phyloP scores from a whole-genome alignment of 2,113 vertebrate species.

The Tychaedon coryphoeus region DNA sequence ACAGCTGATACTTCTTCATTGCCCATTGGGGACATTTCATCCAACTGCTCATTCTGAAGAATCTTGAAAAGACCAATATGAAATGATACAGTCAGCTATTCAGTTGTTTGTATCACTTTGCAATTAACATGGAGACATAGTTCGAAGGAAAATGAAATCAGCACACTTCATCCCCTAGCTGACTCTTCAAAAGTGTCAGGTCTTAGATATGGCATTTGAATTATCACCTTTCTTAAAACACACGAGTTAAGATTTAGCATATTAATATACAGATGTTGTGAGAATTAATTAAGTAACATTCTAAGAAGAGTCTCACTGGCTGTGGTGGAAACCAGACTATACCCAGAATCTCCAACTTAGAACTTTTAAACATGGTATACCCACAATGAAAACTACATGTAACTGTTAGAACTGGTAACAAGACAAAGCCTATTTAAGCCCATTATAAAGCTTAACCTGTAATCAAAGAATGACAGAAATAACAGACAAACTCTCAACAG shows the following conservation, averaged over 20 bases:
- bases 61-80: slow-evolving; percentile 74
- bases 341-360: not conserved
- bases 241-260: not conserved
- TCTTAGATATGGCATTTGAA: not conserved
- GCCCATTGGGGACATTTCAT: slow-evolving; percentile 81
- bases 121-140: not conserved
- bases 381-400: not conserved
- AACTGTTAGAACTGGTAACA: not conserved
- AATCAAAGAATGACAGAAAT: not conserved
- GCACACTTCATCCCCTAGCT: not conserved
- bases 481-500: not conserved
- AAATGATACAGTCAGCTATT: not conserved
- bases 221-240: not conserved
- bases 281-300: not conserved
- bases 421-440: not conserved
- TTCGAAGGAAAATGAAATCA: not conserved
- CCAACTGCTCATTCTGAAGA: slow-evolving; percentile 86
- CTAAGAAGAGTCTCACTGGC: not conserved
- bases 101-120: not conserved
- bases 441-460: not conserved
- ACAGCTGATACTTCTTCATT: slow-evolving; percentile 89
- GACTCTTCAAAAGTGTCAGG: not conserved
- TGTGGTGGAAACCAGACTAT: not conserved
- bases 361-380: not conserved
- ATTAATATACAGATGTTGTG: not conserved